A percentile compares a stretch with the other conserved stretches of the same genome.
phyloP scores from a whole-genome alignment of 2,113 vertebrate species.

The Cephalopholis sonnerati region DNA sequence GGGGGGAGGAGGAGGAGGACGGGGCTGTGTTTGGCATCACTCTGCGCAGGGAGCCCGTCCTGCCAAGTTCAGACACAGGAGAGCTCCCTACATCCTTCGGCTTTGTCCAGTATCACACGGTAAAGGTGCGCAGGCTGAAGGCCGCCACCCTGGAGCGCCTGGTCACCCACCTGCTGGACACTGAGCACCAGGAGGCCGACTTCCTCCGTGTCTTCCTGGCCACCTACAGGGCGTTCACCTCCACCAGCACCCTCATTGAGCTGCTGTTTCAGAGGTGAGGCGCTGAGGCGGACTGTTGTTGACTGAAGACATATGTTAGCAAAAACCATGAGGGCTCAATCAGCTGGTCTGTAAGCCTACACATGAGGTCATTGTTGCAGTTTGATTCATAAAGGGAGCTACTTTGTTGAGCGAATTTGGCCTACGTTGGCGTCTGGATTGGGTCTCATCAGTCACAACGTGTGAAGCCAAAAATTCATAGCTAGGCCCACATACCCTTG shows the following conservation, averaged over 20 bases:
- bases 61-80: constrained; percentile 2
- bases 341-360: background rate
- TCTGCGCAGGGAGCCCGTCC: constrained; percentile 82
- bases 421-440: too few species aligned
- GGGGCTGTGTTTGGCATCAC: constrained; percentile 88
- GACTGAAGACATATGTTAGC: constrained; percentile 1
- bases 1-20: constrained; percentile 91
- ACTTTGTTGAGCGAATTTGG: background rate
- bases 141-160: constrained; percentile 87
- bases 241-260: constrained; percentile 81
- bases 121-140: constrained; percentile 88
- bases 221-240: constrained; percentile 89
- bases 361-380: background rate
- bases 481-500: too few species aligned
- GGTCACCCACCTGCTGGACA: constrained; percentile 84
- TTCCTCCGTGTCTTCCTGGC: constrained; percentile 88
- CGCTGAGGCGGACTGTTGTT: background rate
- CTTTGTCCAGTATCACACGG: constrained; percentile 90
- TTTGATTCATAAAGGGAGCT: background rate
- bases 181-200: constrained; percentile 78
- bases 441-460: too few species aligned
- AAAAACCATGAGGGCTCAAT: constrained; percentile 19
- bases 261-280: constrained; percentile 87
- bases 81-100: constrained; percentile 44
- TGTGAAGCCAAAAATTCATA: too few species aligned